Percentiles rank a stretch among this genome's conserved stretches.
These are phyloP conservation scores for Eulemur rubriventer DNA, from an alignment of 2,797 vertebrate genomes.

Conservation along the genomic window DNA sequence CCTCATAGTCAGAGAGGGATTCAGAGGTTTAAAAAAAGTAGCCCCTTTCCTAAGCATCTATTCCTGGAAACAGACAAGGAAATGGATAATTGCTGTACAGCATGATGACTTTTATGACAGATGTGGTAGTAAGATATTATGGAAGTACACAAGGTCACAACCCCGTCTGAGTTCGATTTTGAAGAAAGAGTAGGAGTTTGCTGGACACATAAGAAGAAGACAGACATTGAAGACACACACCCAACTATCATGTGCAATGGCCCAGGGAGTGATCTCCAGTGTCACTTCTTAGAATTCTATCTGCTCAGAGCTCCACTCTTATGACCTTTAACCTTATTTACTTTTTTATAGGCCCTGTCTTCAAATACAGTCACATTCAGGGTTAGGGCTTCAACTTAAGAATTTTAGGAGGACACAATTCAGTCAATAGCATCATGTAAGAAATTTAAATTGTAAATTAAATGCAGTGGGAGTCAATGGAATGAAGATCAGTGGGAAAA, in stretches of 20 bases:
- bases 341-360: not conserved
- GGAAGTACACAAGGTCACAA: not conserved
- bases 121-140: not conserved
- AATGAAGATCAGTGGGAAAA: not conserved
- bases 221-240: not conserved
- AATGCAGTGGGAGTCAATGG: not conserved
- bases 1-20: not conserved
- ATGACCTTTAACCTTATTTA: not conserved
- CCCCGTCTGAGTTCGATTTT: not conserved
- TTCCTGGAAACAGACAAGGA: constrained; percentile 10
- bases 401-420: not conserved
- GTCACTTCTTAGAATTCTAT: not conserved
- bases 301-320: not conserved
- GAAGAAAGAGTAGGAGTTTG: not conserved
- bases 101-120: not conserved
- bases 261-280: not conserved
- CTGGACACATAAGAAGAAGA: not conserved
- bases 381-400: not conserved
- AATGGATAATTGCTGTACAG: not conserved
- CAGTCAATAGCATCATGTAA: not conserved
- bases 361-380: not conserved
- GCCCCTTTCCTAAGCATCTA: not conserved
- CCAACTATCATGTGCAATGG: not conserved
- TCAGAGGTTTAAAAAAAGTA: not conserved
- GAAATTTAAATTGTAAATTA: not conserved